Evolutionary conservation across 2,113 vertebrate species (phyloP), one percentile per base, ranked within the genome.

Genomic region (Hippocampus zosterae): DNA sequence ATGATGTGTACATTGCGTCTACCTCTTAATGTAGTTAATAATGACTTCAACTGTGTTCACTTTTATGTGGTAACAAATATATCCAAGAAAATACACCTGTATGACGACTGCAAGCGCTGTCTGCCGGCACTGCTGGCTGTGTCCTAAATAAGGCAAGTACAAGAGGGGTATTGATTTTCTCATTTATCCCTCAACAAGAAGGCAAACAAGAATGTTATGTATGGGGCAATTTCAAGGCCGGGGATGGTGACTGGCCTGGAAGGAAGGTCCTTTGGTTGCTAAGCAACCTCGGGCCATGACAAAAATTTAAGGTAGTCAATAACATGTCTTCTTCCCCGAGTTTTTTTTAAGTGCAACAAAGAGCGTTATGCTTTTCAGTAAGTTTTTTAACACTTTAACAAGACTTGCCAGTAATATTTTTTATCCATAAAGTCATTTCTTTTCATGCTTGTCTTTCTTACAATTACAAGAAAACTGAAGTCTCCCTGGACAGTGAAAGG

Each of bases 201-300:
- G 16, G 42, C 41, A 65, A 65, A 65, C 44, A 65, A 65, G 63
- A 25, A 65, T 48, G 23, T 46, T 65, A 46, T 65, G 63, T 33
- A 62, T 62, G 60, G 63, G 63, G 23, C n/a, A 27, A 46, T 65
- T 65, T 65, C 42, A 27, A 46, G 42, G 63, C 63, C 23, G 23
- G 63, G 15, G 8, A 23, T 42, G 44, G 21, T 48, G 63, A 65
- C 23, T 65, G 23, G 13, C 63, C 44, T 53, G 21, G 52, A 53
- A 21, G 63, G 44, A 48, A 46, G 41, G 42, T 65, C 63, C 63
- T 48, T 23, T 15, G 63, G 63, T 62, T 62, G 60, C 60, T 10
- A 40, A 25, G 60, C 60, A 62, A 62, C 60, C 60, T 40, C 33
- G 18, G 60, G 59, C 18, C 8, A 40, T 19, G 59, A 61, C 59